A percentile compares a stretch with the other conserved stretches of the same genome.
phyloP scores from a whole-genome alignment of 2,888 invertebrate species.

The Cantharis nigra region DNA sequence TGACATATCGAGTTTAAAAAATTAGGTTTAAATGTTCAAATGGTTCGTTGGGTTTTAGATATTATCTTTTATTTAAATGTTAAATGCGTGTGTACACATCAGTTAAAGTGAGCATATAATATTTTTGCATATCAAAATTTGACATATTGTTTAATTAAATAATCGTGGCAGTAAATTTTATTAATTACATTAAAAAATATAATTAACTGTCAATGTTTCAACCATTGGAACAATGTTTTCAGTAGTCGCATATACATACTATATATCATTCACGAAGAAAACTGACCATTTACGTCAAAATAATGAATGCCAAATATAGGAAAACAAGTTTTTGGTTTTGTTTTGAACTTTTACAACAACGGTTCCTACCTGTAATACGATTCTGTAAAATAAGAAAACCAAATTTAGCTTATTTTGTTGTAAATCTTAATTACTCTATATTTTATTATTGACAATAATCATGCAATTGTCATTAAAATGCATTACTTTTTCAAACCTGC shows the following conservation, averaged over 20 bases:
- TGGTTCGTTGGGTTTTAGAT: not conserved
- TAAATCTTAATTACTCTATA: not conserved
- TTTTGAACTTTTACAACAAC: not conserved
- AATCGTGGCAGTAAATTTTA: not conserved
- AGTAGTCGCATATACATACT: slow-evolving; percentile 1
- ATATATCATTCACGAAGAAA: slow-evolving; percentile 24
- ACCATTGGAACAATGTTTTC: slow-evolving; percentile 15
- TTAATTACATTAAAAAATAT: slow-evolving; percentile 2
- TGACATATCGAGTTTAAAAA: not conserved
- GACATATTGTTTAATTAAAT: not conserved
- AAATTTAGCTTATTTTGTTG: not conserved
- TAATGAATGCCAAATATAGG: slow-evolving; percentile 31
- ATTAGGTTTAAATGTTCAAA: not conserved
- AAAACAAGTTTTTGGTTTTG: slow-evolving; percentile 22
- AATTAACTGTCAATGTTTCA: slow-evolving; percentile 5
- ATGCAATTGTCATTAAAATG: not conserved
- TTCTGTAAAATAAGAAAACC: not conserved
- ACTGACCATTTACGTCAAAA: slow-evolving; percentile 23
- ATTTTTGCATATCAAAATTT: not conserved
- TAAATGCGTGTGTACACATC: not conserved
- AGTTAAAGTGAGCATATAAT: not conserved
- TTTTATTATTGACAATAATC: not conserved
- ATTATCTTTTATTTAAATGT: not conserved
- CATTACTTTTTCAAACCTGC: not conserved
- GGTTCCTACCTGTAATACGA: not conserved